phyloP scores from a whole-genome alignment of 2,888 invertebrate species.

The Tridacna gigas region DNA sequence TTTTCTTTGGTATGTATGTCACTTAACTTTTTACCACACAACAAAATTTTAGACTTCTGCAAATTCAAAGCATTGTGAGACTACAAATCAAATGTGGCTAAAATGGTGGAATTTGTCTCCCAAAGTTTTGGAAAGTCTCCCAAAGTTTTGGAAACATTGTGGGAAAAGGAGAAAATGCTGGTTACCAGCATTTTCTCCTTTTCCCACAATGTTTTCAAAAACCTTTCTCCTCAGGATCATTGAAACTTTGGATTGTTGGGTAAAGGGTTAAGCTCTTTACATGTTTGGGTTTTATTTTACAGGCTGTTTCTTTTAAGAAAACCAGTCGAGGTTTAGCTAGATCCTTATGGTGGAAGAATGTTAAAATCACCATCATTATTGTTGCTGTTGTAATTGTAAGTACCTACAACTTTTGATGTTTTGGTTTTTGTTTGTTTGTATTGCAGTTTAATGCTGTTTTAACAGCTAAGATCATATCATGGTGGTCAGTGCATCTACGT shows the following conservation, averaged over 20 bases:
- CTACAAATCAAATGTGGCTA: no score
- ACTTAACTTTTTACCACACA: constrained; percentile 3
- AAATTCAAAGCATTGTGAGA: background rate
- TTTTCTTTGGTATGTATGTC: no score
- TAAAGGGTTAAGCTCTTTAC: background rate
- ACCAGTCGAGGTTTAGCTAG: constrained; percentile 94
- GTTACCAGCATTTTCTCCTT: background rate
- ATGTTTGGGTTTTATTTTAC: constrained; percentile 82
- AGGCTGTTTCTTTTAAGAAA: constrained; percentile 95
- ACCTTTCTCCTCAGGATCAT: background rate
- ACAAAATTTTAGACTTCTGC: background rate
- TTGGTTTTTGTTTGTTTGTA: no score
- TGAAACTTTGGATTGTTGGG: background rate
- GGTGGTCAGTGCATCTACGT: no score
- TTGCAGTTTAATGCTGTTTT: no score
- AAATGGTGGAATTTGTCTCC: no score
- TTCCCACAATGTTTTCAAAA: background rate
- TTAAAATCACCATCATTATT: constrained; percentile 93
- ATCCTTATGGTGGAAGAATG: constrained; percentile 96
- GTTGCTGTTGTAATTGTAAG: constrained; percentile 89
- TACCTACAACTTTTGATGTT: no score
- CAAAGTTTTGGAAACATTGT: background rate
- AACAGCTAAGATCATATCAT: no score
- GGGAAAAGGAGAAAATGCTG: background rate
- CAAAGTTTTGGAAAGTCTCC: background rate